Conservation (phyloP, 2,888 invertebrate genomes). For the Ischnus inquisitorius region DNA sequence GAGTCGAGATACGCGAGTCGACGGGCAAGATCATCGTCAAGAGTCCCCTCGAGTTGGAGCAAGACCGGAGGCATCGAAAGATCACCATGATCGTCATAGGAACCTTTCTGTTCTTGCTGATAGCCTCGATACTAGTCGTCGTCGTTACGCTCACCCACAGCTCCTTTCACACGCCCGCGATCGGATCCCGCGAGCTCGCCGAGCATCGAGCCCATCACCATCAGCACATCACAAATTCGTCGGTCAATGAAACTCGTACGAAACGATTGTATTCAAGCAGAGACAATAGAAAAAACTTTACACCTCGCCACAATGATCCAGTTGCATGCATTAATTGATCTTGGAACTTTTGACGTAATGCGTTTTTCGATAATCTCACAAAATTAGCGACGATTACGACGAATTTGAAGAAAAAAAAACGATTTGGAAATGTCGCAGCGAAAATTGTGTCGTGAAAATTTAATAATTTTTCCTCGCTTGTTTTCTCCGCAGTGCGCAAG, state of each 20-base stretch:
- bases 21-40: conserved; percentile 84
- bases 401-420: too few species aligned
- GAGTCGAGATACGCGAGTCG: conserved; percentile 77
- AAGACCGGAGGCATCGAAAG: conserved; percentile 89
- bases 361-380: background rate
- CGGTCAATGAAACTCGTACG: conserved; percentile 67
- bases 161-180: conserved; percentile 88
- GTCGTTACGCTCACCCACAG: conserved; percentile 92
- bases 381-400: too few species aligned
- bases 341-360: conserved; percentile 31
- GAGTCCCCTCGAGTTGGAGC: conserved; percentile 86
- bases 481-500: conserved; percentile 91
- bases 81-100: conserved; percentile 91
- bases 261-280: conserved; percentile 2
- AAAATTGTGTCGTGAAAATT: background rate
- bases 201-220: conserved; percentile 81
- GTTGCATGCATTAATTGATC: conserved; percentile 3
- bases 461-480: background rate
- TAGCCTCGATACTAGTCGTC: conserved; percentile 91
- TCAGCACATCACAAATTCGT: conserved; percentile 54
- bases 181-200: conserved; percentile 86
- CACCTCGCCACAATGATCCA: background rate
- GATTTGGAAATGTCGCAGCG: too few species aligned
- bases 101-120: conserved; percentile 91
- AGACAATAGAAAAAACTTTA: background rate